Conservation (phyloP, 1,140 invertebrate species). For the Sitobion miscanthi region DNA sequence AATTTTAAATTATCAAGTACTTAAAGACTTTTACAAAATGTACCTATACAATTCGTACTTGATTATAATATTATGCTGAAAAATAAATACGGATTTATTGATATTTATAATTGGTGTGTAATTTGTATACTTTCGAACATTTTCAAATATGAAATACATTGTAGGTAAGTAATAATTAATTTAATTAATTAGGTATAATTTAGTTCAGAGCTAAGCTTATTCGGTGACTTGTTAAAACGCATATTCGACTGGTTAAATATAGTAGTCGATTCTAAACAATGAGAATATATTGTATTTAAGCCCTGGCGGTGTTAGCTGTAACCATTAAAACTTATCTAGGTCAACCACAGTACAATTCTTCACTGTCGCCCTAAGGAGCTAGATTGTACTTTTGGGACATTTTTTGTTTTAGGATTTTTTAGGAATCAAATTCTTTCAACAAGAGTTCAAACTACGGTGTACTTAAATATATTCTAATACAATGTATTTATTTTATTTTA, state of each 20-base stretch:
- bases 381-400: not conserved
- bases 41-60: not conserved
- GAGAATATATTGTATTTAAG: not conserved
- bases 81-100: no score
- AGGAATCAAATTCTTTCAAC: not conserved
- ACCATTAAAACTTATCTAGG: conserved; percentile 21
- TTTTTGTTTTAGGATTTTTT: not conserved
- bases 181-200: not conserved
- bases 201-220: not conserved
- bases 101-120: no score
- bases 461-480: not conserved
- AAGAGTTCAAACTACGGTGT: not conserved
- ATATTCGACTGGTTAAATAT: not conserved
- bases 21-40: not conserved
- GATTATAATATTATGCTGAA: no score
- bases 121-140: not conserved
- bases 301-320: not conserved
- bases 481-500: not conserved
- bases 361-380: not conserved
- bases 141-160: not conserved
- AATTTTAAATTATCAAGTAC: not conserved
- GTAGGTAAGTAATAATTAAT: not conserved
- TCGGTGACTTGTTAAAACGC: not conserved
- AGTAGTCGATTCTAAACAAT: conserved; percentile 10
- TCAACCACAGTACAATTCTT: not conserved